Evolutionary conservation across 2,888 invertebrate species (phyloP).

Genomic region (Creontiades dilutus): DNA sequence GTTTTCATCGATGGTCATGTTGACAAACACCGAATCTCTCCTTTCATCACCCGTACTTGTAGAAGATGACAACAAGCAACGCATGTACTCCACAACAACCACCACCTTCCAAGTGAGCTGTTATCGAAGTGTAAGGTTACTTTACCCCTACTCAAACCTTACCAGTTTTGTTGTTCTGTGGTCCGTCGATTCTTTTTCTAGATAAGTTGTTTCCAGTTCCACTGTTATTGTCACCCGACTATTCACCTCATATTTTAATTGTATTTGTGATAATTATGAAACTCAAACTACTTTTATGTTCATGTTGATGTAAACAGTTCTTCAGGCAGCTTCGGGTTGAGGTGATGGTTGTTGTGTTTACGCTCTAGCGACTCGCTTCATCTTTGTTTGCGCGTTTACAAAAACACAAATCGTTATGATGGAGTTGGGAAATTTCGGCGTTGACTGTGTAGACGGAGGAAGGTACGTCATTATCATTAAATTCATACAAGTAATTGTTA

Average conservation of each 20-base stretch:
- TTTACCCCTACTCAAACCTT: background rate
- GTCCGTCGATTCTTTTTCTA: background rate
- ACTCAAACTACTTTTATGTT: too few species aligned
- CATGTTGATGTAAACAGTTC: too few species aligned
- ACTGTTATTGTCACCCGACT: too few species aligned
- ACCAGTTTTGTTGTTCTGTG: background rate
- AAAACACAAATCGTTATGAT: background rate
- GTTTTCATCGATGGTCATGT: too few species aligned
- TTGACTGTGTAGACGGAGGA: conserved; percentile 62
- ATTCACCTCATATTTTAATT: too few species aligned
- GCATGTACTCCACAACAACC: too few species aligned
- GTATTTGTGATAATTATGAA: too few species aligned
- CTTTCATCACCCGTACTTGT: too few species aligned
- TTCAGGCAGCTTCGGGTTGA: background rate
- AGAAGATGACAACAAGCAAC: too few species aligned
- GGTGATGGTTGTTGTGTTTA: conserved; percentile 25
- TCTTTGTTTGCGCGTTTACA: background rate
- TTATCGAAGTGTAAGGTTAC: background rate
- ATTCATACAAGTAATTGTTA: background rate
- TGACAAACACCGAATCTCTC: too few species aligned
- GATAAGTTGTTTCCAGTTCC: too few species aligned
- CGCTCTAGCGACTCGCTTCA: conserved; percentile 1
- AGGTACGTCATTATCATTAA: conserved; percentile 38
- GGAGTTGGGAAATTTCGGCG: conserved; percentile 66
- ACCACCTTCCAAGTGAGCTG: too few species aligned